Conservation (phyloP, 2,113 vertebrate species). For the Bombycilla garrulus region DNA sequence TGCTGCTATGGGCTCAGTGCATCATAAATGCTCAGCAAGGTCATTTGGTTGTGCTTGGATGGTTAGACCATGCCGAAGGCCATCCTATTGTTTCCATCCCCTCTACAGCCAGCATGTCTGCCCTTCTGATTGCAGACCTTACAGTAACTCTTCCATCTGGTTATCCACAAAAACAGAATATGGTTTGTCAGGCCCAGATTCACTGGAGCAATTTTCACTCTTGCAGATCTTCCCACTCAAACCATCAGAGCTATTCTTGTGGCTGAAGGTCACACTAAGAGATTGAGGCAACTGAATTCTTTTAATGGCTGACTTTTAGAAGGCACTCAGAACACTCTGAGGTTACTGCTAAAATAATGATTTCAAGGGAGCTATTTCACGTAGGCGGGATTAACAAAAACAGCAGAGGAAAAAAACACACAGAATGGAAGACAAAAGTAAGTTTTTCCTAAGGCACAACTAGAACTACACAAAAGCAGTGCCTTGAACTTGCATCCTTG, state of each 20-base stretch:
- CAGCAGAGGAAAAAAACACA: background rate
- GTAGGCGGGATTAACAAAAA: background rate
- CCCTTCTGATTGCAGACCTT: background rate
- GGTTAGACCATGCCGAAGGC: background rate
- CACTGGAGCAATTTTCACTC: background rate
- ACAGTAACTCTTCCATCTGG: background rate
- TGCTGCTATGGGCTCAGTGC: background rate
- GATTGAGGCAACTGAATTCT: background rate
- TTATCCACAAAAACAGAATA: background rate
- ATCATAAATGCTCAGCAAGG: background rate
- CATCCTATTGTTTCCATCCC: background rate
- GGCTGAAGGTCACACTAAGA: background rate
- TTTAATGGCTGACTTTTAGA: background rate
- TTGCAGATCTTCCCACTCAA: background rate
- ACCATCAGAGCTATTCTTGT: background rate
- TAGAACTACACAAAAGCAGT: background rate
- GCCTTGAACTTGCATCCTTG: conserved; percentile 30
- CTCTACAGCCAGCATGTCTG: background rate
- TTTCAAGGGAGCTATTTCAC: background rate
- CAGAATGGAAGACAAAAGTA: background rate
- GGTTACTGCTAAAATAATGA: background rate
- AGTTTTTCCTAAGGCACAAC: background rate
- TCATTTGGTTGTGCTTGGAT: background rate
- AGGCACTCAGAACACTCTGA: background rate
- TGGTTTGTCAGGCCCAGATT: background rate